Conservation (phyloP, 2,888 invertebrate genomes). For the Parasteatoda lunata region DNA sequence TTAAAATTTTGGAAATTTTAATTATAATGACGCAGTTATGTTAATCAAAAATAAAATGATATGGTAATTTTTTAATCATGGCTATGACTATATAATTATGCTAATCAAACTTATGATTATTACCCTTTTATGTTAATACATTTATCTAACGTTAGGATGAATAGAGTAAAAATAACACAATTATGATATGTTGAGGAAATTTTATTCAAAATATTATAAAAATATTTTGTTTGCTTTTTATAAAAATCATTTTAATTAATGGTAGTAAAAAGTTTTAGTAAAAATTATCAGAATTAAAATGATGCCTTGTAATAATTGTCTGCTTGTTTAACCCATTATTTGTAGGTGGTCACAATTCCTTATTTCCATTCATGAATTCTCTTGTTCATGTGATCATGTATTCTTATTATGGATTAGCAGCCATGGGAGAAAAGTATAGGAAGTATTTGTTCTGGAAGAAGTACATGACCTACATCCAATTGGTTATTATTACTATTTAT, state of each 20-base stretch:
- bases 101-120: too few species aligned
- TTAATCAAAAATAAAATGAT: too few species aligned
- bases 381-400: constrained; percentile 66
- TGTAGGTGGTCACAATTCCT: constrained; percentile 62
- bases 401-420: constrained; percentile 58
- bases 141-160: too few species aligned
- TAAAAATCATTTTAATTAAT: not conserved
- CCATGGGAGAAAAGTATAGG: constrained; percentile 47
- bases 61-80: too few species aligned
- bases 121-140: too few species aligned
- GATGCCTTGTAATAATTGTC: too few species aligned
- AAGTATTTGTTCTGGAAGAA: constrained; percentile 63
- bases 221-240: not conserved
- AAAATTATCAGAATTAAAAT: too few species aligned
- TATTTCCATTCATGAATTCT: constrained; percentile 60
- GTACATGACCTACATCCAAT: constrained; percentile 62
- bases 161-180: too few species aligned
- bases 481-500: constrained; percentile 27
- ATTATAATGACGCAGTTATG: too few species aligned
- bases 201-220: not conserved
- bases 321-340: not conserved
- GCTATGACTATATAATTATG: too few species aligned
- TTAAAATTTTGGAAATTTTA: too few species aligned
- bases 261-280: not conserved
- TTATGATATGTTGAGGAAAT: not conserved